Evolutionary conservation across 2,888 invertebrate genomes (phyloP).

Genomic region (Leptinotarsa peninsularis): DNA sequence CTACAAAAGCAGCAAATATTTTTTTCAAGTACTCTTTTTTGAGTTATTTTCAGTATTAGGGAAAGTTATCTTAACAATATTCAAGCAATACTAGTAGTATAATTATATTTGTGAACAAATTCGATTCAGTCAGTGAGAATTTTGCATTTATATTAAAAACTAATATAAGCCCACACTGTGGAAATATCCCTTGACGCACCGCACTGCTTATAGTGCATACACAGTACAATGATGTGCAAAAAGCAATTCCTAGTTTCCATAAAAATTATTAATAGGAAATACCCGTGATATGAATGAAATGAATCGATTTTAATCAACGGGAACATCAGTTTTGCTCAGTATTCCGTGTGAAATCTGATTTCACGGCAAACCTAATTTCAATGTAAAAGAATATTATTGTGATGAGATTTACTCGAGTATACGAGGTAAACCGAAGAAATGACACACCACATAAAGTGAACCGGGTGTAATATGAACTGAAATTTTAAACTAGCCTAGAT

Average conservation of each 20-base stretch:
- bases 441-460: not conserved
- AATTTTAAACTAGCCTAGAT: too few relatives aligned
- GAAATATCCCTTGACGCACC: not conserved
- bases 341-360: conserved; percentile 12
- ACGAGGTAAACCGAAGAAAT: not conserved
- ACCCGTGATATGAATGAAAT: conserved; percentile 5
- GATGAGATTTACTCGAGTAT: not conserved
- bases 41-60: too few relatives aligned
- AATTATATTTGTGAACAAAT: too few relatives aligned
- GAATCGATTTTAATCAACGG: not conserved
- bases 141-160: too few relatives aligned
- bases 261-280: conserved; percentile 10
- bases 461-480: not conserved
- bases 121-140: too few relatives aligned
- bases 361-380: conserved; percentile 8
- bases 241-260: not conserved
- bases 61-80: too few relatives aligned
- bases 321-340: conserved; percentile 1
- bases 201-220: not conserved
- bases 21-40: too few relatives aligned
- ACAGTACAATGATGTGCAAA: not conserved
- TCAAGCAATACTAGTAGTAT: too few relatives aligned
- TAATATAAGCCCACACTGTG: too few relatives aligned
- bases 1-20: too few relatives aligned
- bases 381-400: not conserved